Conservation (phyloP, 2,888 invertebrate genomes). For the Agapostemon virescens region DNA sequence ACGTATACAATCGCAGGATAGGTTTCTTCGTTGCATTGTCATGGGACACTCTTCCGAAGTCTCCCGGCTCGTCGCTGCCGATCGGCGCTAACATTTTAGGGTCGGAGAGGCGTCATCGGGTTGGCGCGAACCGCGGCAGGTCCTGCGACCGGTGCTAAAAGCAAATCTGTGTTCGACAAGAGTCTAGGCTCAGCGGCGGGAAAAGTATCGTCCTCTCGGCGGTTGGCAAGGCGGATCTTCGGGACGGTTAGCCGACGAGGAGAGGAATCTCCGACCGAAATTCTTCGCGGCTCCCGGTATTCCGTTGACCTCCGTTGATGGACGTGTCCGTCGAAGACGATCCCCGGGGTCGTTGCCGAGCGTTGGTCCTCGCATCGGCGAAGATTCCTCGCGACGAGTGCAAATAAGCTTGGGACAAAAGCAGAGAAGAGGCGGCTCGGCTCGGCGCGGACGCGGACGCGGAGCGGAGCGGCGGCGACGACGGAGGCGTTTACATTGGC, state of each 20-base stretch:
- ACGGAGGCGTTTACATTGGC: conserved; percentile 69
- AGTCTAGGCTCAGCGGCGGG: conserved; percentile 37
- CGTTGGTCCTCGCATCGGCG: conserved; percentile 13
- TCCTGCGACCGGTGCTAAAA: conserved; percentile 60
- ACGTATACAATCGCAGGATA: not conserved
- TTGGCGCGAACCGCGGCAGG: not conserved
- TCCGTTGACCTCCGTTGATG: not conserved
- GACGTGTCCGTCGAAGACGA: not conserved
- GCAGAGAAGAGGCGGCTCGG: conserved; percentile 36
- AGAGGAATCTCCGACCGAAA: conserved; percentile 32
- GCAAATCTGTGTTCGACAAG: conserved; percentile 69
- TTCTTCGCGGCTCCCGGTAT: not conserved
- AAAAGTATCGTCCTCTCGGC: conserved; percentile 63
- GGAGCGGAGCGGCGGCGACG: conserved; percentile 42
- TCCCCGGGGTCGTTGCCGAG: not conserved
- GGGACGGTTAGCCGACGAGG: conserved; percentile 18
- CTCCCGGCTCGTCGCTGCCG: not conserved
- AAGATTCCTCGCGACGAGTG: conserved; percentile 26
- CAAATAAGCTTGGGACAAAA: conserved; percentile 43
- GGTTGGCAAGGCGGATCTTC: not conserved
- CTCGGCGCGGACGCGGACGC: not conserved
- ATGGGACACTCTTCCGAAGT: conserved; percentile 21
- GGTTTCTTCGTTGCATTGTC: conserved; percentile 34
- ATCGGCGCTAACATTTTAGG: conserved; percentile 9
- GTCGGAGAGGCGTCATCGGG: conserved; percentile 8